Evolutionary conservation across 2,113 vertebrate genomes (phyloP), one percentile per base, ranked within the genome.

Genomic region (Austrofundulus limnaeus): DNA sequence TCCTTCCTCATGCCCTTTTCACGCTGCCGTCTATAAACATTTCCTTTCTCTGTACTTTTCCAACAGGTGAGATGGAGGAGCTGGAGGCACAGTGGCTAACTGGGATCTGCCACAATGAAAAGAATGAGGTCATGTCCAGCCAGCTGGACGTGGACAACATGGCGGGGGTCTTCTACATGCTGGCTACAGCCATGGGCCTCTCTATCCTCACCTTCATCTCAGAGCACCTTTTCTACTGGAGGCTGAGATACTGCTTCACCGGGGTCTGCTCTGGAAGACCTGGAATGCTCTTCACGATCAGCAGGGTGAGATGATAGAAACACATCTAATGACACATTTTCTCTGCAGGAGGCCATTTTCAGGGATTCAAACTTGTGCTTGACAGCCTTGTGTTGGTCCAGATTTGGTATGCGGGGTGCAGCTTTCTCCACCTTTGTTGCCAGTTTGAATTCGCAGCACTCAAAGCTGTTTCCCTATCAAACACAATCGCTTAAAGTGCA

Each of bases 51-150:
- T 56, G 17, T 19, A 2, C 47, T 8, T 72, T 7, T 31, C 39
- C 19, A 17, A n/a, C 61, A 98, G 96, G 96, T 75, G 97, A 98
- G 90, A 98, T 98, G 96, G 96, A 98, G 86, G 97, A 99, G 87
- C 83, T 98, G 75, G 96, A 99, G 88, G 94, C 95, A 0, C 92
- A 96, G 85, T 98, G 96, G 96, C 92, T 99, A 62, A 98, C 96
- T 0, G 96, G 97, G 14, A 98, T 99, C 90, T 99, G 96, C 76
- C 96, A 98, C 91, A 95, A 93, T 0, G 97, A 99, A 92, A 99
- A 99, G 92, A 99, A 99, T 0, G 97, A 98, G 89, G 97, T 98
- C 65, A 98, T 99, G 96, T 98, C 96, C 90, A 98, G 96, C 75
- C 96, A 99, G 86, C 90, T 99, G 93, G 97, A 99, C 72, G 90